Conservation (phyloP, 1,140 invertebrate genomes). For the Aphaenogaster floridana region DNA sequence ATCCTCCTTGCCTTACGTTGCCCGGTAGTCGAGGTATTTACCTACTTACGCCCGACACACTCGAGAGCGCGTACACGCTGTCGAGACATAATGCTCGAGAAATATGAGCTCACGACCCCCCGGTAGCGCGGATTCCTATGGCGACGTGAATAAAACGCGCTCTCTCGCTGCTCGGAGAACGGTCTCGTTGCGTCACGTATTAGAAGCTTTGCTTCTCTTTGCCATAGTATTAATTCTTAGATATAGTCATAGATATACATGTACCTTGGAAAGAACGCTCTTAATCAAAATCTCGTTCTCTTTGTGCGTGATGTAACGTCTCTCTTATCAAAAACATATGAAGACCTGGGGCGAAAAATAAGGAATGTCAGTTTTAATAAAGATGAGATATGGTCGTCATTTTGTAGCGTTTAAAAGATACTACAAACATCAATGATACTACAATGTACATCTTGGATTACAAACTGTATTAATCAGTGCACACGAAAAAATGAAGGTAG, state of each 20-base stretch:
- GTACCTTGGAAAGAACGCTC: neutral
- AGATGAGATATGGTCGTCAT: no score
- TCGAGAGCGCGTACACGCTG: constrained; percentile 73
- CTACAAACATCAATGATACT: no score
- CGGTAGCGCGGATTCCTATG: constrained; percentile 77
- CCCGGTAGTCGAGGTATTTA: constrained; percentile 71
- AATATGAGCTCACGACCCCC: constrained; percentile 83
- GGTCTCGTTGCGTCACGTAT: constrained; percentile 51
- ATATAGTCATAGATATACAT: neutral
- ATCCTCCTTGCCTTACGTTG: constrained; percentile 37
- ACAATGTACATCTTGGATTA: no score
- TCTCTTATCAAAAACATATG: neutral
- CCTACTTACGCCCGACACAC: constrained; percentile 72
- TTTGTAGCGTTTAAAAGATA: no score
- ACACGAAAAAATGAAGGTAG: no score
- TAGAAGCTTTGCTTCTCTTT: constrained; percentile 9
- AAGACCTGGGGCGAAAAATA: no score
- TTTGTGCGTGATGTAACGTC: neutral
- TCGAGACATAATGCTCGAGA: constrained; percentile 80
- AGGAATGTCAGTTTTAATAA: no score
- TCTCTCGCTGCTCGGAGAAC: constrained; percentile 33
- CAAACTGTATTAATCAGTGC: no score
- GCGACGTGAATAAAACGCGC: constrained; percentile 80
- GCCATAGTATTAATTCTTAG: constrained; percentile 33
- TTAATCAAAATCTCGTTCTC: neutral